A percentile compares a stretch with the other conserved stretches of the same genome.
These are phyloP conservation scores for Gadus macrocephalus DNA, from an alignment of 2,113 vertebrate species.

Conservation along the genomic window DNA sequence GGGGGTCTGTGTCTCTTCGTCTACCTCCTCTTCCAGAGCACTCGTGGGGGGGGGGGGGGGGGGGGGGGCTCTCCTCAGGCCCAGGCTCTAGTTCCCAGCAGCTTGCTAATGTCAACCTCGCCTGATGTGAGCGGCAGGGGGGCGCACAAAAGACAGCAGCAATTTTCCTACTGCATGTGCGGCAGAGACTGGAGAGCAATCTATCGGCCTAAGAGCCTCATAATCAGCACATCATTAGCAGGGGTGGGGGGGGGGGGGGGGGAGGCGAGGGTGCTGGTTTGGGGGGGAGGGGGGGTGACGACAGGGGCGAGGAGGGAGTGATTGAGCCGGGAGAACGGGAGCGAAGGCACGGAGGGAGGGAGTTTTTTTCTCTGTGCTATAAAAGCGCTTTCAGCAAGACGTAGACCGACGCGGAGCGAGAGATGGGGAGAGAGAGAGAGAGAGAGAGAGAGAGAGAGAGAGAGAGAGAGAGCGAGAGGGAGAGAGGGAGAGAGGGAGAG, in stretches of 20 bases:
- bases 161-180: conserved; percentile 70
- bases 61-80: conserved; percentile 10
- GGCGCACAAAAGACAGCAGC: conserved; percentile 53
- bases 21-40: conserved; percentile 47
- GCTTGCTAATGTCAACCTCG: conserved; percentile 72
- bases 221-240: conserved; percentile 73
- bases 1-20: conserved; percentile 43
- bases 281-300: conserved; percentile 38
- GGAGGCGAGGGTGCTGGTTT: conserved; percentile 36
- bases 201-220: conserved; percentile 66
- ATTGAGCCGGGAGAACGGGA: conserved; percentile 33
- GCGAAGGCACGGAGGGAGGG: background rate
- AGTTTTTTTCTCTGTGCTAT: no score
- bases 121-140: conserved; percentile 54
- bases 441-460: no score
- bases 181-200: conserved; percentile 66
- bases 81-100: conserved; percentile 53
- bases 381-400: background rate
- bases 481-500: no score
- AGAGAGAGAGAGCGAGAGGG: no score
- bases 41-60: conserved; percentile 39
- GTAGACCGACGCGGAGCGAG: no score
- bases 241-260: conserved; percentile 47
- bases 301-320: conserved; percentile 38
- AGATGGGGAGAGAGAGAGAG: no score